Evolutionary conservation across 2,797 vertebrate genomes (phyloP).

Genomic region (Chaetodon trifasciatus): DNA sequence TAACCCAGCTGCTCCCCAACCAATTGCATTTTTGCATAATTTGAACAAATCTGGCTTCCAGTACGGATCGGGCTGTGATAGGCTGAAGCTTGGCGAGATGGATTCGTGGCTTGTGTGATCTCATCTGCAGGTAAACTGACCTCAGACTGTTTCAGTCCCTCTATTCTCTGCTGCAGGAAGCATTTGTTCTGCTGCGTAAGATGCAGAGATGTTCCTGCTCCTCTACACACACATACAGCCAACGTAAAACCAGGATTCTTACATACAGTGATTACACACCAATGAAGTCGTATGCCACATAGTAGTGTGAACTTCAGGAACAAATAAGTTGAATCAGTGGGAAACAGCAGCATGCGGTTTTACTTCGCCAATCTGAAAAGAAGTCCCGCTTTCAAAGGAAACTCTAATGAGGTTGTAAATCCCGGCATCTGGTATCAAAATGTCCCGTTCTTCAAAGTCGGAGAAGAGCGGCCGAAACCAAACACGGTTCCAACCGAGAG

Average conservation of each 20-base stretch:
- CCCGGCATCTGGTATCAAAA: conserved; percentile 51
- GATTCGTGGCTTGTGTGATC: too few relatives aligned
- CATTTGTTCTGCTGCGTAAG: neutral
- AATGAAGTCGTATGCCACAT: neutral
- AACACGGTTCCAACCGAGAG: conserved; percentile 24
- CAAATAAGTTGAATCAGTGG: conserved; percentile 6
- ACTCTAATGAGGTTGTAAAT: conserved; percentile 65
- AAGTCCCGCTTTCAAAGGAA: conserved; percentile 47
- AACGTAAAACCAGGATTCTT: neutral
- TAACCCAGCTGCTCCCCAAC: too few relatives aligned
- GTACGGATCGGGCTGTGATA: too few relatives aligned
- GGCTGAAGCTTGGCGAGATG: too few relatives aligned
- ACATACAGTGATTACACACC: too few relatives aligned
- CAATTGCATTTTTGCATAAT: too few relatives aligned
- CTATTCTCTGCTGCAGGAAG: neutral
- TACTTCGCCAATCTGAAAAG: conserved; percentile 38
- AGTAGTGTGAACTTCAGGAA: conserved; percentile 2
- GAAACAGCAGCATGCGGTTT: conserved; percentile 37
- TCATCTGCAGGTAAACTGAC: too few relatives aligned
- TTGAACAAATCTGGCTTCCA: too few relatives aligned
- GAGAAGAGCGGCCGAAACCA: neutral
- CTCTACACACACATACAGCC: neutral
- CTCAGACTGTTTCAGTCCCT: neutral
- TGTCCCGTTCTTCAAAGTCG: conserved; percentile 3
- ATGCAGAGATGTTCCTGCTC: neutral